Evolutionary conservation across 2,113 vertebrate genomes (phyloP).

Genomic region (Pterocles gutturalis): DNA sequence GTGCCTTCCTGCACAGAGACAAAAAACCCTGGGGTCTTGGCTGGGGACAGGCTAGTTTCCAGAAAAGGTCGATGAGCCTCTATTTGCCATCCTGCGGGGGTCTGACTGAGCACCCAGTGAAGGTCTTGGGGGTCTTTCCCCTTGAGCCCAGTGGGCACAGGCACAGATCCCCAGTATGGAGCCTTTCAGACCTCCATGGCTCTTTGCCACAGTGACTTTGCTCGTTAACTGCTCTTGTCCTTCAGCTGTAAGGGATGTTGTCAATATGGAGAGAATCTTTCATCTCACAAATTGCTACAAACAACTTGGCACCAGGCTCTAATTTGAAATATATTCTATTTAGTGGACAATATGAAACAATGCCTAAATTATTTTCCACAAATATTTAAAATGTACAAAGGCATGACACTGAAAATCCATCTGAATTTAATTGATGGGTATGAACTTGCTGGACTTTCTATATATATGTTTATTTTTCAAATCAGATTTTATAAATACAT

Average conservation of each 20-base stretch:
- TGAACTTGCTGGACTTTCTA: background rate
- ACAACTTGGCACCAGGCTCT: background rate
- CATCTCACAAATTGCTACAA: background rate
- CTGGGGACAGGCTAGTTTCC: background rate
- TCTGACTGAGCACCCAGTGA: background rate
- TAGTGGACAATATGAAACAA: background rate
- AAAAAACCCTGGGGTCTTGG: background rate
- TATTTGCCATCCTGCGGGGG: background rate
- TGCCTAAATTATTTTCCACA: background rate
- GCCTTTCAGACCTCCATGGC: background rate
- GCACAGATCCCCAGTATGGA: background rate
- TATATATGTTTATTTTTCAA: background rate
- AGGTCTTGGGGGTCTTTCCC: background rate
- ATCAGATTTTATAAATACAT: background rate
- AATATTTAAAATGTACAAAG: background rate
- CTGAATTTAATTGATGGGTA: background rate
- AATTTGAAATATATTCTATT: background rate
- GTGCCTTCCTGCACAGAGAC: background rate
- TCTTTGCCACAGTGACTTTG: background rate
- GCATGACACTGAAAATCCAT: background rate
- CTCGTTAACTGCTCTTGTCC: background rate
- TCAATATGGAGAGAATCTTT: background rate
- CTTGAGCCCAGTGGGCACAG: background rate
- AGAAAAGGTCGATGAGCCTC: background rate
- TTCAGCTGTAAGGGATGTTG: background rate